Evolutionary conservation across 2,113 vertebrate genomes (phyloP).

Genomic region (Macquaria australasica): DNA sequence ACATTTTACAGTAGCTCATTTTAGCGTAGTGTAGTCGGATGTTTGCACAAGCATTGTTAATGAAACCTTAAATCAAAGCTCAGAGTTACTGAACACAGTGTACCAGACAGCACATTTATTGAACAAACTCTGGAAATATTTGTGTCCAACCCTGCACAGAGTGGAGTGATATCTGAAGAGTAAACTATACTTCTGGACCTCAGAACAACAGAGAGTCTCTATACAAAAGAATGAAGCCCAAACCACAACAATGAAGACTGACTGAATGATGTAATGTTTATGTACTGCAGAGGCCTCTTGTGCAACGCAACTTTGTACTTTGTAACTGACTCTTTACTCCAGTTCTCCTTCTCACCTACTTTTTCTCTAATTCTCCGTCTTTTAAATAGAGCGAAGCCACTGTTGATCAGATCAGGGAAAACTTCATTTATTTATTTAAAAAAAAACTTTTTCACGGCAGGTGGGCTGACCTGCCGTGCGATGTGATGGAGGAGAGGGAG

Average conservation of each 20-base stretch:
- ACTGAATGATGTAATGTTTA: not conserved
- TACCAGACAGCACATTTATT: not conserved
- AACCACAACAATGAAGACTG: not conserved
- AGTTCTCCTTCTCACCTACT: not conserved
- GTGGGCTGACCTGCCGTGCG: conserved; percentile 83
- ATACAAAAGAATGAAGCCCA: not conserved
- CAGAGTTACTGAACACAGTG: conserved; percentile 2
- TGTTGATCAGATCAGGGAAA: no score
- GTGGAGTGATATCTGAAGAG: no score
- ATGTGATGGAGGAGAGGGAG: conserved; percentile 80
- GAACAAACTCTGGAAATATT: conserved; percentile 28
- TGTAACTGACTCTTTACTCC: not conserved
- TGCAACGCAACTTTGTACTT: not conserved
- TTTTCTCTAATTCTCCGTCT: not conserved
- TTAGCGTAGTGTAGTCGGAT: not conserved
- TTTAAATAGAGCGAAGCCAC: not conserved
- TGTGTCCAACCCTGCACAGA: not conserved
- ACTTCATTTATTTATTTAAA: not conserved
- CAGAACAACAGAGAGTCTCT: not conserved
- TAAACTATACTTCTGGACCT: not conserved
- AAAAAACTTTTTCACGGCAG: conserved; percentile 47
- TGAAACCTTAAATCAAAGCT: not conserved
- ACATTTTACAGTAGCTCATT: not conserved
- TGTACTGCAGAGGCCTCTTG: not conserved
- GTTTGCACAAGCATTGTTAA: conserved; percentile 8